Evolutionary conservation across 2,888 invertebrate species (phyloP).

Genomic region (Apotomis capreana): DNA sequence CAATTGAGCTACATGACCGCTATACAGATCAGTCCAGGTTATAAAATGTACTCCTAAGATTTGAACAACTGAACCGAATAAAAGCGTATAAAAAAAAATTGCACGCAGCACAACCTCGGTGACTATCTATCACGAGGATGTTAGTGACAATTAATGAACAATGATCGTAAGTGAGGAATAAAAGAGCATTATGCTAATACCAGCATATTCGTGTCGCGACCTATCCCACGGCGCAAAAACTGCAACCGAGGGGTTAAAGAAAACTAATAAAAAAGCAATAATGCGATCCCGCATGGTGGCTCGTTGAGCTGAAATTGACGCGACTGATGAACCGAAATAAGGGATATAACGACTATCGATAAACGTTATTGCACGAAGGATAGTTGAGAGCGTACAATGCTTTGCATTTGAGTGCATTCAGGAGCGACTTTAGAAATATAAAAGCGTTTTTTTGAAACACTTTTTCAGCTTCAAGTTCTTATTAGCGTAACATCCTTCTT

Average conservation of each 20-base stretch:
- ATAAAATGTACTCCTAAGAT: too few relatives aligned
- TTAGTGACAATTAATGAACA: slow-evolving; percentile 60
- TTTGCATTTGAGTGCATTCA: slow-evolving; percentile 9
- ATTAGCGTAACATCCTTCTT: neutral
- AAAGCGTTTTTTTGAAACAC: neutral
- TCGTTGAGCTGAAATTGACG: slow-evolving; percentile 79
- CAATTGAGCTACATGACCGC: too few relatives aligned
- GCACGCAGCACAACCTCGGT: neutral
- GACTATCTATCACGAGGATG: neutral
- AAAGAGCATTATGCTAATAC: slow-evolving; percentile 80
- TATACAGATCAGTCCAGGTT: too few relatives aligned
- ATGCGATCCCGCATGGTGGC: slow-evolving; percentile 81
- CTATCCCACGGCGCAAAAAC: slow-evolving; percentile 82
- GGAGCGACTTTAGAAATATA: neutral
- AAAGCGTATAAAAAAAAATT: neutral
- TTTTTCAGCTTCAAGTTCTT: neutral
- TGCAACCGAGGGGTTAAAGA: slow-evolving; percentile 71
- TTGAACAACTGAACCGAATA: too few relatives aligned
- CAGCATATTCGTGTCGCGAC: slow-evolving; percentile 76
- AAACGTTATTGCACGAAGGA: slow-evolving; percentile 36
- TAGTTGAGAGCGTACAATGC: slow-evolving; percentile 23
- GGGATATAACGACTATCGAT: slow-evolving; percentile 50
- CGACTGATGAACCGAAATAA: slow-evolving; percentile 74
- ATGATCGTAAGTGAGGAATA: slow-evolving; percentile 58
- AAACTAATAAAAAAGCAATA: slow-evolving; percentile 83